phyloP scores from a whole-genome alignment of 30 jellyfish, hydroid and myxozoan species.

The Hydractinia echinata region DNA sequence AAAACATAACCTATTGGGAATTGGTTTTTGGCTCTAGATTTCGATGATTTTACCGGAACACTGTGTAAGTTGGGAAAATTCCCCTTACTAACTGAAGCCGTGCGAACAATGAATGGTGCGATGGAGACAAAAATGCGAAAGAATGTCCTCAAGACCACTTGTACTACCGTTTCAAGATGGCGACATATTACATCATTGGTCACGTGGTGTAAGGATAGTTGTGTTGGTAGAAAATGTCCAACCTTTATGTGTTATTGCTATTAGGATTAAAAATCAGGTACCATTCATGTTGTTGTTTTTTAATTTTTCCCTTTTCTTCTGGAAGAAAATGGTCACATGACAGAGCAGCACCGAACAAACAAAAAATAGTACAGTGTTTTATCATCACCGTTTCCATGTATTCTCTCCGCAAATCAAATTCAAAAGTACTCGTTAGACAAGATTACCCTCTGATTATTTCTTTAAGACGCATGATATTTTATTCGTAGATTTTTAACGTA shows the following conservation, averaged over 20 bases:
- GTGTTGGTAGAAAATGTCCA: slow-evolving; percentile 1
- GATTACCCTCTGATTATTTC: too few relatives aligned
- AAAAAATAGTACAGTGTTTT: too few relatives aligned
- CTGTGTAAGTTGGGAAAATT: slow-evolving; percentile 77
- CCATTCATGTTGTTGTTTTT: too few relatives aligned
- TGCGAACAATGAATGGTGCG: not conserved
- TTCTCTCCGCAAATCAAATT: too few relatives aligned
- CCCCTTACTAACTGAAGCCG: slow-evolving; percentile 70
- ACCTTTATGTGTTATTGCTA: slow-evolving; percentile 12
- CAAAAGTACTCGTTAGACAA: too few relatives aligned
- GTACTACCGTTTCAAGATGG: slow-evolving; percentile 22
- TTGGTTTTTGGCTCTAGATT: slow-evolving; percentile 83
- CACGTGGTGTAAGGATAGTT: slow-evolving; percentile 10
- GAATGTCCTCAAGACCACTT: not conserved
- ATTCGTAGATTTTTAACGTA: too few relatives aligned
- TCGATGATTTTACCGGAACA: slow-evolving; percentile 76
- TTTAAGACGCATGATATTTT: too few relatives aligned
- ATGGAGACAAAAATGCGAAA: not conserved
- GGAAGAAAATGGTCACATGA: too few relatives aligned
- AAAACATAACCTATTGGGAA: slow-evolving; percentile 50
- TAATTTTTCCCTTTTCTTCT: too few relatives aligned
- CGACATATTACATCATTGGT: not conserved
- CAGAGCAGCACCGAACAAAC: too few relatives aligned
- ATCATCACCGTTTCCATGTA: too few relatives aligned
- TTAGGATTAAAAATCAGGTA: not conserved